A percentile compares a stretch with the other conserved stretches of the same genome.
These are phyloP conservation scores for Halesus radiatus DNA, from an alignment of 1,140 invertebrate species.

Conservation along the genomic window DNA sequence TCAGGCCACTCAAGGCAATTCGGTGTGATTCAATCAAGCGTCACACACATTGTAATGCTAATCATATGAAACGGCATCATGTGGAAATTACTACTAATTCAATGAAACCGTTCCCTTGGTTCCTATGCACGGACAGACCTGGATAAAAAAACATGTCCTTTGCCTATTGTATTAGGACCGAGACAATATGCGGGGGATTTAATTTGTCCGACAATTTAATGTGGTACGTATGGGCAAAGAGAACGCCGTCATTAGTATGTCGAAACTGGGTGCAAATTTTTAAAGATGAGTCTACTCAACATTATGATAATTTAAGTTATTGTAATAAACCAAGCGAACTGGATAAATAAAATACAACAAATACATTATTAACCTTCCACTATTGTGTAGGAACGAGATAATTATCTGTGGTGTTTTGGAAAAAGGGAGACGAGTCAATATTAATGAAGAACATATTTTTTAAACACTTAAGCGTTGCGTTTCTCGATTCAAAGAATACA, in stretches of 20 bases:
- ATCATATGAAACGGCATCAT: constrained; percentile 21
- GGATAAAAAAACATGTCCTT: background rate
- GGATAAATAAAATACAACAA: too few species aligned
- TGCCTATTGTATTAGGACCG: background rate
- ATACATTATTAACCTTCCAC: too few species aligned
- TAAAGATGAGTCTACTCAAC: constrained; percentile 5
- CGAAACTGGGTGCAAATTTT: background rate
- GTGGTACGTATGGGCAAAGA: background rate
- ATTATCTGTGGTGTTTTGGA: too few species aligned
- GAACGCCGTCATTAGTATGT: background rate
- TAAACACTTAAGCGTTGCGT: too few species aligned
- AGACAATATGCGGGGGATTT: constrained; percentile 1
- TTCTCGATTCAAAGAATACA: too few species aligned
- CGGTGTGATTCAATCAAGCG: constrained; percentile 27
- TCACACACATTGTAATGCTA: background rate
- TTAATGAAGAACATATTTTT: too few species aligned
- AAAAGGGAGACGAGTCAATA: too few species aligned
- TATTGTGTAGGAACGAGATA: too few species aligned
- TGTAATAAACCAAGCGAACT: too few species aligned
- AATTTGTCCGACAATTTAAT: background rate
- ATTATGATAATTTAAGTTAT: too few species aligned
- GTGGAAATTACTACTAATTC: constrained; percentile 25
- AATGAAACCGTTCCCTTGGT: constrained; percentile 4
- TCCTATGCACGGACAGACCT: background rate
- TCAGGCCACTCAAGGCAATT: constrained; percentile 18